These are phyloP conservation scores for Panagrolaimus sp. DNA, from an alignment of 1,140 invertebrate species.

Conservation along the genomic window DNA sequence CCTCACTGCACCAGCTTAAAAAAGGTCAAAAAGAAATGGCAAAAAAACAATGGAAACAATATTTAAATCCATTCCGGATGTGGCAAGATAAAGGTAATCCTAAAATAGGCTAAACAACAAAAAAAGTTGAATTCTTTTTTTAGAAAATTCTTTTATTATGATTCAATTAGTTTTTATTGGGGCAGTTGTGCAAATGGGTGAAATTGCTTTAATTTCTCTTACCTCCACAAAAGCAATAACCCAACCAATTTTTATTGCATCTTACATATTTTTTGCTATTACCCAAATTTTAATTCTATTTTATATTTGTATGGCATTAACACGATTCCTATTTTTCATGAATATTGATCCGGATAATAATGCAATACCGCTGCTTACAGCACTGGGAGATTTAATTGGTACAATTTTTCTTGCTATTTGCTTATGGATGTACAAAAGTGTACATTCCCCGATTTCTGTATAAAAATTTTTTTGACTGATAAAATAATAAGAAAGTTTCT, in stretches of 20 bases:
- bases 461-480: too few species aligned
- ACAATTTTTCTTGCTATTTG: constrained; percentile 2
- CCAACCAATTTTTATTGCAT: constrained; percentile 4
- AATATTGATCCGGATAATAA: constrained; percentile 12
- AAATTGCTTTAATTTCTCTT: background rate
- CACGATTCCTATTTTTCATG: background rate
- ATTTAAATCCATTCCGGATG: constrained; percentile 7
- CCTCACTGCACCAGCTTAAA: background rate
- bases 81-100: background rate
- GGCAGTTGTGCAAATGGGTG: background rate
- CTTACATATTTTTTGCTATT: background rate
- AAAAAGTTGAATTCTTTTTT: background rate
- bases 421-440: constrained; percentile 8
- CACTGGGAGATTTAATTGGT: background rate
- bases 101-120: background rate
- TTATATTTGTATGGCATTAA: background rate
- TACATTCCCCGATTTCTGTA: too few species aligned
- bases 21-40: background rate
- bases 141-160: constrained; percentile 10
- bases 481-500: too few species aligned
- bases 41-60: background rate
- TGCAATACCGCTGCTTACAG: background rate
- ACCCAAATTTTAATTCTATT: constrained; percentile 1
- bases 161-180: background rate
- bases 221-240: background rate